Evolutionary conservation across 37 sponge, comb jelly and placozoan species (phyloP).

Genomic region (Beroe ovata): DNA sequence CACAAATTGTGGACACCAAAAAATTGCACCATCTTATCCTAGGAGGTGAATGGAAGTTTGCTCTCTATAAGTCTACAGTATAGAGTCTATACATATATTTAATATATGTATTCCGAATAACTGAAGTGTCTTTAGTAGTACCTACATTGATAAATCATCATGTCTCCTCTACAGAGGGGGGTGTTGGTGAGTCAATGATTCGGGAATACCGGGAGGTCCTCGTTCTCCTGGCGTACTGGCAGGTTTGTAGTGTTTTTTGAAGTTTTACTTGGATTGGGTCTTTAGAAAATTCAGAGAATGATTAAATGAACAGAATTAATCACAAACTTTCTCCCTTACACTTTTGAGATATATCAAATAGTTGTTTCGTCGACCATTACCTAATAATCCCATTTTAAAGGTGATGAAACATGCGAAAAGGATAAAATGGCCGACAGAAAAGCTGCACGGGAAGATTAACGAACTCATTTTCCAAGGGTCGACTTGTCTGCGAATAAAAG

Average conservation of each 20-base stretch:
- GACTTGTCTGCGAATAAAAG: conserved; percentile 42
- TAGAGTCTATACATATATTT: too few relatives aligned
- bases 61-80: too few relatives aligned
- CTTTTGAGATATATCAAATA: too few relatives aligned
- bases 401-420: conserved; percentile 64
- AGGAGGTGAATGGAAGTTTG: conserved; percentile 54
- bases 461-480: conserved; percentile 62
- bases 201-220: conserved; percentile 40
- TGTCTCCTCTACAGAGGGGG: conserved; percentile 26
- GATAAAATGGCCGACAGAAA: conserved; percentile 55
- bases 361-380: too few relatives aligned
- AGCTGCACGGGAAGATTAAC: conserved; percentile 30
- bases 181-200: conserved; percentile 24
- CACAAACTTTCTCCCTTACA: too few relatives aligned
- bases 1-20: conserved; percentile 30
- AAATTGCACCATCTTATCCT: conserved; percentile 23
- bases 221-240: conserved; percentile 30
- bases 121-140: background rate
- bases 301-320: too few relatives aligned
- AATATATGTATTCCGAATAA: too few relatives aligned
- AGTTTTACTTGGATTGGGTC: too few relatives aligned
- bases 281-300: too few relatives aligned
- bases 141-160: background rate
- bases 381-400: too few relatives aligned
- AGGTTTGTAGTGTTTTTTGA: too few relatives aligned